phyloP scores from a whole-genome alignment of 2,113 vertebrate genomes.

The Otus sunia region DNA sequence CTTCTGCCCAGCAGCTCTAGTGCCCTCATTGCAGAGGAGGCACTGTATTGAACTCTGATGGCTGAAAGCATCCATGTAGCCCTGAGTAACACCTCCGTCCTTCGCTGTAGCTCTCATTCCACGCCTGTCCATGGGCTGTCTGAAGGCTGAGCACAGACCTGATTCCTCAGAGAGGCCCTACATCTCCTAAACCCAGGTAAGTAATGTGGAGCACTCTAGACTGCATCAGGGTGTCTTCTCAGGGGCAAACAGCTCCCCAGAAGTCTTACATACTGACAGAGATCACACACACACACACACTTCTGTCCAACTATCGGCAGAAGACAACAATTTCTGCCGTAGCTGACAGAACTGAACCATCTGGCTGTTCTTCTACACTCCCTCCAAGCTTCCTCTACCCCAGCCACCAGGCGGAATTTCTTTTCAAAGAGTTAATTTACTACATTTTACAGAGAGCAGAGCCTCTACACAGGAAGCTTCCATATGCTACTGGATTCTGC shows the following conservation, averaged over 20 bases:
- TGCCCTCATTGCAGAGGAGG: background rate
- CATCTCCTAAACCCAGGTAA: background rate
- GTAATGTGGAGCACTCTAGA: background rate
- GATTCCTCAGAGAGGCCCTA: background rate
- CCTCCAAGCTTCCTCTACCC: background rate
- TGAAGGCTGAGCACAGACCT: background rate
- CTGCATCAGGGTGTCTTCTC: background rate
- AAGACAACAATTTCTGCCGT: background rate
- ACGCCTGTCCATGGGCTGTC: background rate
- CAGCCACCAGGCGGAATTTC: background rate
- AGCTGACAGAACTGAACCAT: background rate
- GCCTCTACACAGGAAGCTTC: background rate
- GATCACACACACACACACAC: background rate
- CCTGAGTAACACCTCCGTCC: background rate
- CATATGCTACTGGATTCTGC: background rate
- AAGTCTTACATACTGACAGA: background rate
- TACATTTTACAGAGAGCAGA: background rate
- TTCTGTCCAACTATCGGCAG: background rate
- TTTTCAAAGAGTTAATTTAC: background rate
- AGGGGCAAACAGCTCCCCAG: background rate
- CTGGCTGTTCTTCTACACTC: background rate
- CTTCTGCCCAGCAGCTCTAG: background rate
- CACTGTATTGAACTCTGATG: background rate
- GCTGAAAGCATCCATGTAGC: background rate
- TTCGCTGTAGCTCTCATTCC: background rate